These are phyloP conservation scores for Apeltes quadracus DNA, from an alignment of 2,113 vertebrate genomes.

Conservation along the genomic window DNA sequence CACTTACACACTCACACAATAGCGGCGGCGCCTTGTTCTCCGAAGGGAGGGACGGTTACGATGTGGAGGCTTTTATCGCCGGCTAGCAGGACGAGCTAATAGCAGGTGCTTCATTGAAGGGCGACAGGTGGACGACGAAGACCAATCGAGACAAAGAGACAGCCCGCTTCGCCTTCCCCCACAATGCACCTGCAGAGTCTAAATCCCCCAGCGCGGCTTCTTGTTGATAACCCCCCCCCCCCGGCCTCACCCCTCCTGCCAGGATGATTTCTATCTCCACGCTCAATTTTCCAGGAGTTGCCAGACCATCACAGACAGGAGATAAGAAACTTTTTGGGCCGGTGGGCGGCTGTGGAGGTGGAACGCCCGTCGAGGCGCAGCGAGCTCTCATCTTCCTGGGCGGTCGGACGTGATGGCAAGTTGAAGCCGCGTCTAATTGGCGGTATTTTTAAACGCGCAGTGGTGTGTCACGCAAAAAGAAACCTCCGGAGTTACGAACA, in stretches of 20 bases:
- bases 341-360: slow-evolving; percentile 28
- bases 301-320: slow-evolving; percentile 60
- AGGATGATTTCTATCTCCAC: slow-evolving; percentile 62
- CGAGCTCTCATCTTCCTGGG: slow-evolving; percentile 57
- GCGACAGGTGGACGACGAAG: slow-evolving; percentile 37
- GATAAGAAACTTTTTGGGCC: slow-evolving; percentile 26
- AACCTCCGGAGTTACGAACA: slow-evolving; percentile 69
- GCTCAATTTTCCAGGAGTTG: slow-evolving; percentile 64
- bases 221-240: slow-evolving; percentile 56
- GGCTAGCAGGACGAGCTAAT: slow-evolving; percentile 59
- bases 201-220: slow-evolving; percentile 58
- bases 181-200: slow-evolving; percentile 55
- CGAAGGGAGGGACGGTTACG: slow-evolving; percentile 48
- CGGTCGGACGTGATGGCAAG: slow-evolving; percentile 56
- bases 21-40: too few species aligned
- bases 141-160: slow-evolving; percentile 37
- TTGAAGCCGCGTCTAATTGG: slow-evolving; percentile 71
- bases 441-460: slow-evolving; percentile 69
- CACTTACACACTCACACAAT: too few species aligned
- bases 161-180: slow-evolving; percentile 29
- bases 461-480: slow-evolving; percentile 51
- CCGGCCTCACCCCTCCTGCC: not conserved
- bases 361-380: slow-evolving; percentile 51
- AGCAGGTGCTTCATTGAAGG: slow-evolving; percentile 55
- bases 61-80: slow-evolving; percentile 64